Evolutionary conservation across 2,113 vertebrate species (phyloP).

Genomic region (Albula goreensis): DNA sequence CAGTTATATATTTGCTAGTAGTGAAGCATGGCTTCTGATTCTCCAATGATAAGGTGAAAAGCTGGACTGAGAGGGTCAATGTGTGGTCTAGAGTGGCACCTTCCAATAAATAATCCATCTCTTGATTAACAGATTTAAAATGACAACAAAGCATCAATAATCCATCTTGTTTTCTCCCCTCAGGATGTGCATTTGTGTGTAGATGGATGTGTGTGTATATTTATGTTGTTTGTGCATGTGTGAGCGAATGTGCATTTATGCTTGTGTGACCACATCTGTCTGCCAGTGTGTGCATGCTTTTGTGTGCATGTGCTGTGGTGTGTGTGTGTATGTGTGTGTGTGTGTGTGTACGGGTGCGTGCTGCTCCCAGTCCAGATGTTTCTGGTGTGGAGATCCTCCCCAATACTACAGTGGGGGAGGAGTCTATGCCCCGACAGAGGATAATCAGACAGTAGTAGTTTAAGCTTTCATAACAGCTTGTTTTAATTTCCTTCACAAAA

Average conservation of each 20-base stretch:
- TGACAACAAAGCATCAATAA: slow-evolving; percentile 41
- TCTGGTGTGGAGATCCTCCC: slow-evolving; percentile 9
- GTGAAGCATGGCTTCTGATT: not conserved
- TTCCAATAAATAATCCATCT: slow-evolving; percentile 58
- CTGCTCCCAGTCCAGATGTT: slow-evolving; percentile 22
- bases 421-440: slow-evolving; percentile 4
- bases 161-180: slow-evolving; percentile 4
- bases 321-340: not conserved
- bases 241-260: not conserved
- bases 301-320: not conserved
- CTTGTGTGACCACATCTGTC: not conserved
- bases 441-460: slow-evolving; percentile 19
- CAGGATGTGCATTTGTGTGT: slow-evolving; percentile 7
- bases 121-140: slow-evolving; percentile 52
- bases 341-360: slow-evolving; percentile 7
- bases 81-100: slow-evolving; percentile 2
- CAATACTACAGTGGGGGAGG: not conserved
- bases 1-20: not conserved
- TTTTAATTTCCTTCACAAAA: slow-evolving; percentile 18
- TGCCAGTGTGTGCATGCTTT: slow-evolving; percentile 17
- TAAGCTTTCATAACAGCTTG: slow-evolving; percentile 27
- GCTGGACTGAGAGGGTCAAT: not conserved
- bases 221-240: not conserved
- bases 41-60: slow-evolving; percentile 26
- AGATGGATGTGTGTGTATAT: not conserved